A percentile compares a stretch with the other conserved stretches of the same genome.
Evolutionary conservation across 2,888 invertebrate species (phyloP).

Genomic region (Lycophotia porphyrea): DNA sequence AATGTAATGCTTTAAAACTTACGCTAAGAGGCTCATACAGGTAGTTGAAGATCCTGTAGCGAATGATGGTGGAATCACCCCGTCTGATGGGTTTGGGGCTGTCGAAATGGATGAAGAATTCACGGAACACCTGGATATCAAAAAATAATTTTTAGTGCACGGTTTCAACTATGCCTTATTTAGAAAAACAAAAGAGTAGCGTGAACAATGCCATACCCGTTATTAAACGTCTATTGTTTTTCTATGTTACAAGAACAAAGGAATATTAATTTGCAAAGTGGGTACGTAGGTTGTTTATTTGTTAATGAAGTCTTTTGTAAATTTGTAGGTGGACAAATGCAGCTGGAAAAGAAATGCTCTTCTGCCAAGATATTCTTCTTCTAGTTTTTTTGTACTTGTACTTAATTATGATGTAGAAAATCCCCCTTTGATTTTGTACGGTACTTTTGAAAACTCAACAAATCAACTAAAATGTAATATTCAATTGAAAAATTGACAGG

Average conservation of each 20-base stretch:
- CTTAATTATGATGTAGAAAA: no score
- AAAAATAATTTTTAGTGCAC: background rate
- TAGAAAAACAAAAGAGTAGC: conserved; percentile 20
- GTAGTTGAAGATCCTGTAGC: conserved; percentile 93
- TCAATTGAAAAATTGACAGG: background rate
- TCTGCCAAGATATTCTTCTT: background rate
- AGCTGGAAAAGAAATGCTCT: background rate
- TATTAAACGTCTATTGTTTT: conserved; percentile 17
- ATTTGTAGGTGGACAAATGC: no score
- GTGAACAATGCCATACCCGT: conserved; percentile 1
- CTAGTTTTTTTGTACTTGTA: background rate
- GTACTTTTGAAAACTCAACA: background rate
- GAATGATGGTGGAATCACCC: conserved; percentile 91
- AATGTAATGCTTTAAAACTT: conserved; percentile 72
- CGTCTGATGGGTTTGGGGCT: conserved; percentile 92
- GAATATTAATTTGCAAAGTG: conserved; percentile 13
- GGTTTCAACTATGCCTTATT: background rate
- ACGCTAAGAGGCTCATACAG: conserved; percentile 92
- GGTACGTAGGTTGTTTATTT: background rate
- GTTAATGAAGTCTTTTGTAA: background rate
- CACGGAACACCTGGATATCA: conserved; percentile 92
- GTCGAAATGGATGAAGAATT: conserved; percentile 93
- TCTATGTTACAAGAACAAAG: conserved; percentile 16
- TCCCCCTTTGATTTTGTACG: background rate
- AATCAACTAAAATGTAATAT: background rate